Conservation (phyloP, 1,140 invertebrate genomes). For the Trichonephila clavipes region DNA sequence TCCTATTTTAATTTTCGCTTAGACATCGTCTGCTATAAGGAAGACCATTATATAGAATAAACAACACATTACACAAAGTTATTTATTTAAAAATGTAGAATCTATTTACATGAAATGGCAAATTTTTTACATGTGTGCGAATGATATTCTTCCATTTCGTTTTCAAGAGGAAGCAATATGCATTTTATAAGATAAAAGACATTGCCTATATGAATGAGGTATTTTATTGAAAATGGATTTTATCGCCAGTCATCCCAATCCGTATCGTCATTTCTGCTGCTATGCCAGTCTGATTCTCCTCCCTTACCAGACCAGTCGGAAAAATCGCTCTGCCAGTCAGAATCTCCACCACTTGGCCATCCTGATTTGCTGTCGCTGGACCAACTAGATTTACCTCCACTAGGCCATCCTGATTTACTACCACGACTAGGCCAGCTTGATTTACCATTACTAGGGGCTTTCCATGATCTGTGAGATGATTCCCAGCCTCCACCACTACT, state of each 20-base stretch:
- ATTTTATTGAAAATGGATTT: not conserved
- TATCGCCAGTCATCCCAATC: constrained; percentile 67
- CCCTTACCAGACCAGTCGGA: constrained; percentile 7
- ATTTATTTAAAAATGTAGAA: not conserved
- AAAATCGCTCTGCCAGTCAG: constrained; percentile 29
- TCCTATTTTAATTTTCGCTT: too few relatives aligned
- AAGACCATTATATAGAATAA: too few relatives aligned
- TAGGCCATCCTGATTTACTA: not conserved
- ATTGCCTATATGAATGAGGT: too few relatives aligned
- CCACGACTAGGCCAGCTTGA: not conserved
- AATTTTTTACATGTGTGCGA: not conserved
- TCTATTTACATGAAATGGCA: constrained; percentile 6
- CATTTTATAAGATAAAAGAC: too few relatives aligned
- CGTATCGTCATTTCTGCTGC: not conserved
- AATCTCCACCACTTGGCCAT: not conserved
- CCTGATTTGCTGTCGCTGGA: not conserved
- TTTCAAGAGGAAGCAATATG: not conserved
- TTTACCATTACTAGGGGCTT: constrained; percentile 5
- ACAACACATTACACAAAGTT: not conserved
- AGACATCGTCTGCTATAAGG: too few relatives aligned
- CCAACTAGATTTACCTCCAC: not conserved
- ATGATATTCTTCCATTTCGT: not conserved
- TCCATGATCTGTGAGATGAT: constrained; percentile 45
- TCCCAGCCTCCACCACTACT: constrained; percentile 67
- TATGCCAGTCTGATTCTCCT: not conserved